phyloP scores from a whole-genome alignment of 2,888 invertebrate genomes.

The Willowsia nigromaculata region DNA sequence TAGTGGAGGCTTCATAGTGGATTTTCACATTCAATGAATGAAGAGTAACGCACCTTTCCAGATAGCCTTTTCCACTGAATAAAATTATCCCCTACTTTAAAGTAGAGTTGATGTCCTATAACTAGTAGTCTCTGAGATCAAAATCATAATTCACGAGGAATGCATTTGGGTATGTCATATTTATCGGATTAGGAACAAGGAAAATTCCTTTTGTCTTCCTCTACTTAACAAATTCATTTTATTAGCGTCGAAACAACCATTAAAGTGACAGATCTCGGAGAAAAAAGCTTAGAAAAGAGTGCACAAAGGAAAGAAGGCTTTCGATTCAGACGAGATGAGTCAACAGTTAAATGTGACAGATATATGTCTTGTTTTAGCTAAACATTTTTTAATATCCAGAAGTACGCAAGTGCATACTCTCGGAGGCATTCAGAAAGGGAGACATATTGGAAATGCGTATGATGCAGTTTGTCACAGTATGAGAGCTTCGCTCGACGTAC shows the following conservation, averaged over 20 bases:
- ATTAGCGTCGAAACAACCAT: constrained; percentile 4
- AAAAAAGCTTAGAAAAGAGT: background rate
- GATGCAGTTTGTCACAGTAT: constrained; percentile 43
- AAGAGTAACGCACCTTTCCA: background rate
- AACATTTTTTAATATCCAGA: background rate
- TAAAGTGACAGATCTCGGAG: constrained; percentile 21
- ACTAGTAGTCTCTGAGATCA: constrained; percentile 47
- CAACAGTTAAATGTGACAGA: constrained; percentile 25
- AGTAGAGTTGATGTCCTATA: background rate
- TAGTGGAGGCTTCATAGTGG: background rate
- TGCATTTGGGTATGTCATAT: background rate
- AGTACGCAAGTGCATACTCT: background rate
- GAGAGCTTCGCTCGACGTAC: constrained; percentile 54
- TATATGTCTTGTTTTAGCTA: background rate
- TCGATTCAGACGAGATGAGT: background rate
- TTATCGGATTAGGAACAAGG: constrained; percentile 55
- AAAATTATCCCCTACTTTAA: constrained; percentile 32
- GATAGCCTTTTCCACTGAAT: background rate
- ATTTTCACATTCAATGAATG: background rate
- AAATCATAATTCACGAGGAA: constrained; percentile 49
- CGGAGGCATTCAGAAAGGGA: background rate
- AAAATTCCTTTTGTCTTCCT: constrained; percentile 63
- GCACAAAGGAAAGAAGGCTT: background rate
- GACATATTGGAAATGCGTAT: background rate
- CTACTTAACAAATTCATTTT: constrained; percentile 56